phyloP scores from a whole-genome alignment of 2,113 vertebrate species.

The Myodes glareolus region DNA sequence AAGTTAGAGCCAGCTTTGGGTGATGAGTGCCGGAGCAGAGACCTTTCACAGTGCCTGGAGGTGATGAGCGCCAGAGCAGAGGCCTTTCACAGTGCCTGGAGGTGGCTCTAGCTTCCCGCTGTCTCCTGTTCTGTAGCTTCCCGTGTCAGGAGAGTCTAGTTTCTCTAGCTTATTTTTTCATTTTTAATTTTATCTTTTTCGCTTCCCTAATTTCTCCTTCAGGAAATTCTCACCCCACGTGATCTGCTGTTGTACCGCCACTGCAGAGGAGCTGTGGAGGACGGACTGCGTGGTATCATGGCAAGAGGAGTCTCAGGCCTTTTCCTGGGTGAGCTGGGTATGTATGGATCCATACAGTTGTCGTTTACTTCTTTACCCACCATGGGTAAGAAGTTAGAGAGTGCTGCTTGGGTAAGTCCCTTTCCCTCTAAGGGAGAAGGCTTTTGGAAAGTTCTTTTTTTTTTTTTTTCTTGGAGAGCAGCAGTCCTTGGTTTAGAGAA shows the following conservation, averaged over 20 bases:
- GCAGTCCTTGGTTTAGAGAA: not conserved
- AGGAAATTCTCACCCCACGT: not conserved
- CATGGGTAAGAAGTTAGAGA: not conserved
- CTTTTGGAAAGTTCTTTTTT: not conserved
- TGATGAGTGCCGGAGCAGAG: not conserved
- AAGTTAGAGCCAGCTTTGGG: not conserved
- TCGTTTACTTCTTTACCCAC: not conserved
- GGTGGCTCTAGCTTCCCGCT: not conserved
- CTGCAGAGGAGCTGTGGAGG: not conserved
- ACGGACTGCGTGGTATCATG: not conserved
- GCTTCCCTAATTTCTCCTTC: not conserved
- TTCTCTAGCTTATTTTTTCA: not conserved
- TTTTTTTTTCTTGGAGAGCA: not conserved
- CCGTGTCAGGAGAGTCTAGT: not conserved
- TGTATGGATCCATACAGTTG: not conserved
- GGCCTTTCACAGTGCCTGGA: not conserved
- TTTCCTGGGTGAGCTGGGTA: not conserved
- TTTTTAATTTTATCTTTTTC: not conserved
- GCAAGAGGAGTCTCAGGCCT: conserved; percentile 7
- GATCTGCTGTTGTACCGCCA: not conserved
- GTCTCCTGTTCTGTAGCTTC: not conserved
- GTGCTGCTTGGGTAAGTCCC: not conserved
- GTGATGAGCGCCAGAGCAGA: not conserved
- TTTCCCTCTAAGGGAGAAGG: not conserved
- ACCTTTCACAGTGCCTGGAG: too few relatives aligned